phyloP scores from a whole-genome alignment of 2,888 invertebrate genomes.

The Amblyjoppa fuscipennis region DNA sequence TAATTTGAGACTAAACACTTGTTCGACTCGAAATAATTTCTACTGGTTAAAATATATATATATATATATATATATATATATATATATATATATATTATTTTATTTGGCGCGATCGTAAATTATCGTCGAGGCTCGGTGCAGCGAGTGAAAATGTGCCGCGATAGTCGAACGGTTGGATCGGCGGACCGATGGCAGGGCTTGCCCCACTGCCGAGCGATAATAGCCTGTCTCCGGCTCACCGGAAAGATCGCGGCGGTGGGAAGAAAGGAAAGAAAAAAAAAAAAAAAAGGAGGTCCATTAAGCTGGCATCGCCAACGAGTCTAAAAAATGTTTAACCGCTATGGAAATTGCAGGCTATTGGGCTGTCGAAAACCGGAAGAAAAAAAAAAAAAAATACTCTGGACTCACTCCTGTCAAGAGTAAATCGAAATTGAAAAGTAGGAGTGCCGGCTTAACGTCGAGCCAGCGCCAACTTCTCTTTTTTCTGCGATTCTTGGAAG shows the following conservation, averaged over 20 bases:
- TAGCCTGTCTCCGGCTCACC: conserved; percentile 39
- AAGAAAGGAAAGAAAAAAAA: neutral
- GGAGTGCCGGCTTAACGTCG: neutral
- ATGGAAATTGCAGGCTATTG: neutral
- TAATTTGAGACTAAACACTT: neutral
- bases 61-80: no score
- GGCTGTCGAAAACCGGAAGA: neutral
- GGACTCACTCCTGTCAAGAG: neutral
- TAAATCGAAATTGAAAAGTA: neutral
- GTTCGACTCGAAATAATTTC: neutral
- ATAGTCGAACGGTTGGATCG: conserved; percentile 40
- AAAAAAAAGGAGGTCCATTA: neutral
- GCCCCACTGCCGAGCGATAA: conserved; percentile 62
- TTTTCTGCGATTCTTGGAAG: neutral
- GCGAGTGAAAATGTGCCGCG: conserved; percentile 34
- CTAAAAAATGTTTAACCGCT: neutral
- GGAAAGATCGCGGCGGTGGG: conserved; percentile 16
- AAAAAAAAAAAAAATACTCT: neutral
- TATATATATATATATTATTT: no score
- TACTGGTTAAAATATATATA: no score
- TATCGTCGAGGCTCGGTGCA: conserved; percentile 16
- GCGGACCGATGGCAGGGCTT: conserved; percentile 47
- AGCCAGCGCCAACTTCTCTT: neutral
- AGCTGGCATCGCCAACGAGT: neutral
- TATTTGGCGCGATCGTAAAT: neutral